A percentile compares a stretch with the other conserved stretches of the same genome.
phyloP scores from a whole-genome alignment of 2,113 vertebrate species.

The Sander vitreus region DNA sequence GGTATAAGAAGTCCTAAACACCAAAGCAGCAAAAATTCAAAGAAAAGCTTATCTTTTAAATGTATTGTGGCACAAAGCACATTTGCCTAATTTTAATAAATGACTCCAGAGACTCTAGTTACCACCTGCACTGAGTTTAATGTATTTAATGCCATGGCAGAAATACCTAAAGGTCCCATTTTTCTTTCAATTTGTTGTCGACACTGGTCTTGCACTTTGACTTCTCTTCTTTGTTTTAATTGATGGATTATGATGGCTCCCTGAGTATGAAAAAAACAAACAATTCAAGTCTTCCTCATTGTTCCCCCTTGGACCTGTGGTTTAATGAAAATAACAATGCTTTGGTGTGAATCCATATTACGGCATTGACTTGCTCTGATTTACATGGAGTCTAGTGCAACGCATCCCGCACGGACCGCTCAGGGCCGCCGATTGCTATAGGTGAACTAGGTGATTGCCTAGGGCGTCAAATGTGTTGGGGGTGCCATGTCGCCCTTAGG shows the following conservation, averaged over 20 bases:
- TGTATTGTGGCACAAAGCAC: not conserved
- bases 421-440: too few relatives aligned
- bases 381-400: too few relatives aligned
- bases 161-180: not conserved
- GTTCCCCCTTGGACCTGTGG: too few relatives aligned
- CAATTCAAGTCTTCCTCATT: too few relatives aligned
- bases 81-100: not conserved
- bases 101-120: constrained; percentile 2
- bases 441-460: too few relatives aligned
- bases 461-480: too few relatives aligned
- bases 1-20: not conserved
- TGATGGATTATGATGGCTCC: not conserved
- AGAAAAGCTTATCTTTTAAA: constrained; percentile 2
- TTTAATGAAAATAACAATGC: too few relatives aligned
- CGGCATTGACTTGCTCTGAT: too few relatives aligned
- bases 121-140: constrained; percentile 14
- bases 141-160: not conserved
- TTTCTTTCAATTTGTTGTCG: not conserved
- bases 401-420: too few relatives aligned
- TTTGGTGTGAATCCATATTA: too few relatives aligned
- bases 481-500: too few relatives aligned
- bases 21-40: not conserved
- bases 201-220: not conserved
- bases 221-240: not conserved
- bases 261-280: constrained; percentile 9